Base-by-base conservation (phyloP, 1,140 invertebrate species). In the Drosophila kanapiae region DNA sequence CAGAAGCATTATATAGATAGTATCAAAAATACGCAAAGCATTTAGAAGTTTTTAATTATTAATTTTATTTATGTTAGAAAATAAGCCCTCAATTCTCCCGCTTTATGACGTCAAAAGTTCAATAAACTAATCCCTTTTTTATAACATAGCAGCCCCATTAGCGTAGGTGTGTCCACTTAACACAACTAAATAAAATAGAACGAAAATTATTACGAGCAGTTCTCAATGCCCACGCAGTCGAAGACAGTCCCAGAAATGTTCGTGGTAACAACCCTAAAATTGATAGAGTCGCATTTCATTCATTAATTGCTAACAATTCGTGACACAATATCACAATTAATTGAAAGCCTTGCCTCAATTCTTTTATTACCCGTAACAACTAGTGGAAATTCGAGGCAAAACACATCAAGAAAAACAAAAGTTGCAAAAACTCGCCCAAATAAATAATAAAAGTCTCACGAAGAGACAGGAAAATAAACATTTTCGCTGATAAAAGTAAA, bases 251-350 rank as follows among this genome's bases (percentile, higher is more conserved):
- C 45, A 23, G 61, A 43, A 53, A 59, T 75, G 56, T 48, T 75
- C 58, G 43, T 76, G 75, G 57, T 53, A 43, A 42, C 45, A 31
- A 45, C n/a, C 60, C 13, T 37, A 58, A 43, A 33, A 42, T 14
- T 38, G 29, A 27, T 65, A 62, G 23, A 27, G 11, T 74, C 40
- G 42, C 70, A 37, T 48, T 51, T 48, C 38, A 60, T 56, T 53
- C 78, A 80, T 72, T 88, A 88, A 88, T 88, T 90, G 84, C 80
- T 78, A 88, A 90, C 78, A 88, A 88, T 88, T 90, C 84, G 70
- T 75, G 82, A 51, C 78, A 82, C 78, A 85, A 86, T 69, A 83
- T 69, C 78, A 82, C 78, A 85, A 86, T 85, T 85, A 78, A 81
- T 81, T 59, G 53, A 59, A 63, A 70, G 59, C 60, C 76, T 31